Evolutionary conservation across 2,888 invertebrate species (phyloP).

Genomic region (Eilema depressum): DNA sequence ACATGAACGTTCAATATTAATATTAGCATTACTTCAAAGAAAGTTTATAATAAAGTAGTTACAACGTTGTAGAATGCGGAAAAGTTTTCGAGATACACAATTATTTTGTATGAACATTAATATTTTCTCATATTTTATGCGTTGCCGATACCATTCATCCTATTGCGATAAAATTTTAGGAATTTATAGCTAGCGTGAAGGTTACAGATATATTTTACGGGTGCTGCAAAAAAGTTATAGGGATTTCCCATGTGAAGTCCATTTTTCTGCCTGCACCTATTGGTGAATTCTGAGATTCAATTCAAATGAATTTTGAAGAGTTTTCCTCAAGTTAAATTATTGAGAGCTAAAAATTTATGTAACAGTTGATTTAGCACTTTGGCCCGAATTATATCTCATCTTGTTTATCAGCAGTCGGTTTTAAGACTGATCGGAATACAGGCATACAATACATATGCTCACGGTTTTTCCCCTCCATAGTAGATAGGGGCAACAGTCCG

Average conservation of each 20-base stretch:
- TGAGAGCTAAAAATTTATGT: constrained; percentile 2
- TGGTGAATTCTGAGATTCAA: not conserved
- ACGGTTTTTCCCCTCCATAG: no score
- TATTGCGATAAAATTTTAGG: not conserved
- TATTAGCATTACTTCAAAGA: not conserved
- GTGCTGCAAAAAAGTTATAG: no score
- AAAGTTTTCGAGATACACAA: not conserved
- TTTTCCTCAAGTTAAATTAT: constrained; percentile 11
- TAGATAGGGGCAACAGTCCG: no score
- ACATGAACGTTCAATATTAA: not conserved
- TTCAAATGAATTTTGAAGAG: not conserved
- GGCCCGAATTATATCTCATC: constrained; percentile 2
- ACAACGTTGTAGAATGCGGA: not conserved
- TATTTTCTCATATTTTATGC: not conserved
- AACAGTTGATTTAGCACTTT: not conserved
- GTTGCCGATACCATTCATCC: not conserved
- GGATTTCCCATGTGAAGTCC: no score
- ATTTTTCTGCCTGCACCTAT: no score
- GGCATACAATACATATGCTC: not conserved
- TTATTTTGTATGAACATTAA: not conserved
- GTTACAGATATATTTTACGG: no score
- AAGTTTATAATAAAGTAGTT: not conserved
- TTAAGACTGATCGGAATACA: constrained; percentile 2
- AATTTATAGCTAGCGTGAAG: no score
- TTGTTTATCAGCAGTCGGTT: constrained; percentile 13